Conservation (phyloP, 2,888 invertebrate species). For the Beris morrisii region DNA sequence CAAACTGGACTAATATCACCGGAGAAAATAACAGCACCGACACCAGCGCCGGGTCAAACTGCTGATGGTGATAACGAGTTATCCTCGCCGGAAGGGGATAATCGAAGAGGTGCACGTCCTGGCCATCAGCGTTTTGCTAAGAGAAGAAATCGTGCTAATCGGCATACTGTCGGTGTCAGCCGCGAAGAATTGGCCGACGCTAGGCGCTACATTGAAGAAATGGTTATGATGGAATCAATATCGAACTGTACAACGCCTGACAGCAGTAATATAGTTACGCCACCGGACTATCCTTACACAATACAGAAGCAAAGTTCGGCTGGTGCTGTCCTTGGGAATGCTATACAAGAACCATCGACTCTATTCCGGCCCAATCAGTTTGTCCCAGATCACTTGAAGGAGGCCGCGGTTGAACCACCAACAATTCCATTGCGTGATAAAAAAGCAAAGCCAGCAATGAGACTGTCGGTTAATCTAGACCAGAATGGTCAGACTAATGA, state of each 20-base stretch:
- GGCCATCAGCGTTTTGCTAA: conserved; percentile 58
- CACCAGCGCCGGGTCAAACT: conserved; percentile 39
- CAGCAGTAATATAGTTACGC: conserved; percentile 40
- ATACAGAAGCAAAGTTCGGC: conserved; percentile 58
- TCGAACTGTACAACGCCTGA: conserved; percentile 47
- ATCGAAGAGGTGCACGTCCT: conserved; percentile 51
- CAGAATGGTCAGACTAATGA: conserved; percentile 23
- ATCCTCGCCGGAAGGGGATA: conserved; percentile 48
- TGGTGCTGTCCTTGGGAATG: conserved; percentile 49
- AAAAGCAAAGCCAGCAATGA: conserved; percentile 39
- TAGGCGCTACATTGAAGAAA: conserved; percentile 72
- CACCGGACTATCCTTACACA: conserved; percentile 42
- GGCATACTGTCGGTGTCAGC: conserved; percentile 84
- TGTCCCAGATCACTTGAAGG: conserved; percentile 45
- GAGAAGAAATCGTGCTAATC: conserved; percentile 64
- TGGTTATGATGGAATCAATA: conserved; percentile 56
- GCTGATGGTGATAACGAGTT: conserved; percentile 42
- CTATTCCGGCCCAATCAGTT: conserved; percentile 53
- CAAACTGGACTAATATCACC: conserved; percentile 61
- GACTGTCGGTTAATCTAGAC: conserved; percentile 43
- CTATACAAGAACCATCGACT: conserved; percentile 39
- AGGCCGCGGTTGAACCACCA: conserved; percentile 35
- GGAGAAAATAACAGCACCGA: conserved; percentile 47
- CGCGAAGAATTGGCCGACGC: conserved; percentile 79
- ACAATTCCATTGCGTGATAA: conserved; percentile 42